Percentiles rank a stretch among this genome's conserved stretches.
Evolutionary conservation across 2,797 vertebrate species (phyloP).

Genomic region (Triplophysa bombifrons): DNA sequence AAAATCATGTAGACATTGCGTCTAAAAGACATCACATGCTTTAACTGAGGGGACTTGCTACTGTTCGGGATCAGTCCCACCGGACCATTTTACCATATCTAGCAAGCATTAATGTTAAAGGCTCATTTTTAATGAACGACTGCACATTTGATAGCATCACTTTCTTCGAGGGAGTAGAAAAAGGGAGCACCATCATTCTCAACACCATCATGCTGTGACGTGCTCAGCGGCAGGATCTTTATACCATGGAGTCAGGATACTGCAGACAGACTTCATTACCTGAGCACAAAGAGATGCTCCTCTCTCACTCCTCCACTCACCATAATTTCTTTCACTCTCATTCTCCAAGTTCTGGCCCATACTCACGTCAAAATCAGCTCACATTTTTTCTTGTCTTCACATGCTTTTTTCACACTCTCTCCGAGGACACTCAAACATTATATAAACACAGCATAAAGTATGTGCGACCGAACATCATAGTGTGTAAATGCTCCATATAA

Average conservation of each 20-base stretch:
- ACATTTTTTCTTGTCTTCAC: background rate
- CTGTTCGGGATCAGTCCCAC: too few species aligned
- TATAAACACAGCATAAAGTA: constrained; percentile 10
- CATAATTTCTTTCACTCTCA: constrained; percentile 8
- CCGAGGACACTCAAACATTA: constrained; percentile 24
- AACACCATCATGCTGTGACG: background rate
- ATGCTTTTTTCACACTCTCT: constrained; percentile 13
- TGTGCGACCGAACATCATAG: too few species aligned
- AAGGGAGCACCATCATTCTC: too few species aligned
- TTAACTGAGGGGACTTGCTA: too few species aligned
- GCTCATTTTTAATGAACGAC: too few species aligned
- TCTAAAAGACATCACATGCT: too few species aligned
- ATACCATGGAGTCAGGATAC: constrained; percentile 11
- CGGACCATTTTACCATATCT: too few species aligned
- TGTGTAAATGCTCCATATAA: constrained; percentile 13
- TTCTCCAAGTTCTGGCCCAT: constrained; percentile 37
- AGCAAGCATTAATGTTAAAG: too few species aligned
- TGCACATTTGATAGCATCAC: too few species aligned
- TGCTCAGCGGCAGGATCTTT: constrained; percentile 16
- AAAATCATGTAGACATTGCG: too few species aligned
- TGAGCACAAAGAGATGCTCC: constrained; percentile 27
- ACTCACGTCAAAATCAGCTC: constrained; percentile 16
- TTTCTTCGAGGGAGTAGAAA: too few species aligned
- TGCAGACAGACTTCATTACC: constrained; percentile 36
- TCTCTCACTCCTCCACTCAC: background rate